These are phyloP conservation scores for Triplophysa tibetana DNA, from an alignment of 2,113 vertebrate genomes.

Conservation along the genomic window DNA sequence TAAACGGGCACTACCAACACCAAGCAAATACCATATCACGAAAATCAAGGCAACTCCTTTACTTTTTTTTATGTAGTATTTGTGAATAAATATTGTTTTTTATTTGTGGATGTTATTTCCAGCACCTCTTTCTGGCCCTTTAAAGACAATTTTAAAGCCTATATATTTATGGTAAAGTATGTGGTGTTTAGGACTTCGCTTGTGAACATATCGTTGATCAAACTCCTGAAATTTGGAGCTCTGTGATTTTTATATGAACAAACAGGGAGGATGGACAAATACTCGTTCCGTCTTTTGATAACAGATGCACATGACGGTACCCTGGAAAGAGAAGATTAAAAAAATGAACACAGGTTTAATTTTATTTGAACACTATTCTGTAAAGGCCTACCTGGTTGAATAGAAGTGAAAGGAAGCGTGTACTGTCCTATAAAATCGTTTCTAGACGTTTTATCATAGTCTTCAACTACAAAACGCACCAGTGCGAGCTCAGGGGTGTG, in stretches of 20 bases:
- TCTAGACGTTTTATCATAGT: slow-evolving; percentile 85
- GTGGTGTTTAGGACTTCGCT: background rate
- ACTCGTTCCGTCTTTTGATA: slow-evolving; percentile 88
- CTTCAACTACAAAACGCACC: slow-evolving; percentile 89
- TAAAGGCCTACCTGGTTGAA: slow-evolving; percentile 82
- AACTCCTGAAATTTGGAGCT: slow-evolving; percentile 43
- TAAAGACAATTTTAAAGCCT: background rate
- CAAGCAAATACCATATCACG: background rate
- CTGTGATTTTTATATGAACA: slow-evolving; percentile 78
- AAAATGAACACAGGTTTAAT: background rate
- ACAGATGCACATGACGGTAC: slow-evolving; percentile 91
- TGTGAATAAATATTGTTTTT: background rate
- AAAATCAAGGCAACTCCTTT: background rate
- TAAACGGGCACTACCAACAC: background rate
- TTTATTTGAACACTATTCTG: background rate
- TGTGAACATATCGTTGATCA: background rate
- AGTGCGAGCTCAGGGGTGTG: slow-evolving; percentile 86
- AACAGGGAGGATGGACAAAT: slow-evolving; percentile 90
- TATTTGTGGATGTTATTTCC: background rate
- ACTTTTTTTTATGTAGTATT: background rate
- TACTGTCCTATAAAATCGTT: slow-evolving; percentile 96
- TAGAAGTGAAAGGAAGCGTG: slow-evolving; percentile 85
- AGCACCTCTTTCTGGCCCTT: background rate
- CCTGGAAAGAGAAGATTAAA: slow-evolving; percentile 68
- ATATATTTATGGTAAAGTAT: background rate